A percentile compares a stretch with the other conserved stretches of the same genome.
phyloP scores from a whole-genome alignment of 2,888 invertebrate species.

The Scaptomyza polygonia region DNA sequence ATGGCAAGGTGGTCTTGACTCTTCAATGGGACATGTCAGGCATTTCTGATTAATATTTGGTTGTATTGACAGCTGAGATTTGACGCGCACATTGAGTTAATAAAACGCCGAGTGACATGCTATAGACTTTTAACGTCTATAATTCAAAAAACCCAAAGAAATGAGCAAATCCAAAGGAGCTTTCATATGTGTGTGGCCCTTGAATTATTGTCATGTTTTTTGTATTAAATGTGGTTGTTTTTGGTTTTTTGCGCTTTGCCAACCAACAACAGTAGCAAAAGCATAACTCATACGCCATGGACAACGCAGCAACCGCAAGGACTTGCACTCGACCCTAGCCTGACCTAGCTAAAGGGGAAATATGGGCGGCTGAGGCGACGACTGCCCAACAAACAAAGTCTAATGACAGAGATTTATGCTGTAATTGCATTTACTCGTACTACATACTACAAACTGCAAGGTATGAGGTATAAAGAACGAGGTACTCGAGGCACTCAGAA shows the following conservation, averaged over 20 bases:
- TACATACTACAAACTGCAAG: slow-evolving; percentile 15
- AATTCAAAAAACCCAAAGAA: slow-evolving; percentile 51
- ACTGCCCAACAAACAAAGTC: slow-evolving; percentile 73
- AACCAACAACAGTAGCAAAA: slow-evolving; percentile 14
- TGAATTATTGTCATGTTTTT: slow-evolving; percentile 67
- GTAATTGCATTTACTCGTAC: slow-evolving; percentile 70
- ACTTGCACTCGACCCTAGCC: slow-evolving; percentile 35
- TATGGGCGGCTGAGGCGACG: slow-evolving; percentile 8
- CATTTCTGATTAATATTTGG: slow-evolving; percentile 73
- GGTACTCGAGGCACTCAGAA: slow-evolving; percentile 6
- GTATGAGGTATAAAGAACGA: slow-evolving; percentile 3
- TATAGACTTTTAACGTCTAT: slow-evolving; percentile 63
- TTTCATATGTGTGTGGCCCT: slow-evolving; percentile 28
- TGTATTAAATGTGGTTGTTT: slow-evolving; percentile 53
- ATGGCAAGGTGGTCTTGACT: not conserved
- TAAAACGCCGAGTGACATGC: slow-evolving; percentile 75
- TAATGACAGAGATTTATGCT: slow-evolving; percentile 78
- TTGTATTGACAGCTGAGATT: slow-evolving; percentile 77
- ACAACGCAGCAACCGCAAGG: slow-evolving; percentile 54
- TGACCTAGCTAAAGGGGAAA: slow-evolving; percentile 28
- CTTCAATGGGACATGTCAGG: slow-evolving; percentile 33
- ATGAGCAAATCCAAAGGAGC: slow-evolving; percentile 35
- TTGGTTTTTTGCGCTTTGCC: not conserved
- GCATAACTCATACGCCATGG: slow-evolving; percentile 67
- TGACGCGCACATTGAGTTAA: slow-evolving; percentile 63